Evolutionary conservation across 2,113 vertebrate species (phyloP).

Genomic region (Chitala chitala): DNA sequence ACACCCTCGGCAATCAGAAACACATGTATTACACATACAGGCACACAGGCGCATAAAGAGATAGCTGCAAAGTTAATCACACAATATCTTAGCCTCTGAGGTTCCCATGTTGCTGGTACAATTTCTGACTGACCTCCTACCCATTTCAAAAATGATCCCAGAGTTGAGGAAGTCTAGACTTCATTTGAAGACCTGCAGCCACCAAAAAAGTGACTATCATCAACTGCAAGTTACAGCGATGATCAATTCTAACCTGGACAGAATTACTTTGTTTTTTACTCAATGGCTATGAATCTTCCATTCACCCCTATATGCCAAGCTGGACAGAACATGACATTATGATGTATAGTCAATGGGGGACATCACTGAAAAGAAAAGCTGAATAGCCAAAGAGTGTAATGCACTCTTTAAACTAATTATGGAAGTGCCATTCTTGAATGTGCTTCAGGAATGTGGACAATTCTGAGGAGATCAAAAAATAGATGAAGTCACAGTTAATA

Average conservation of each 20-base stretch:
- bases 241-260: not conserved
- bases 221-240: not conserved
- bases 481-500: conserved; percentile 5
- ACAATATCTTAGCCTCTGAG: too few relatives aligned
- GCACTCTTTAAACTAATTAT: not conserved
- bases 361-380: not conserved
- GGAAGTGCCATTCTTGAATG: not conserved
- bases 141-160: not conserved
- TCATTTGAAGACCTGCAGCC: too few relatives aligned
- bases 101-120: not conserved
- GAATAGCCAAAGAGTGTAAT: not conserved
- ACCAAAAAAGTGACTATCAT: not conserved
- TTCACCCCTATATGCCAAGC: not conserved
- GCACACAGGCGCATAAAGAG: not conserved
- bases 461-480: not conserved
- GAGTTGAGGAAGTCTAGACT: too few relatives aligned
- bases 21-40: not conserved
- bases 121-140: not conserved
- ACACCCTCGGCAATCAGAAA: not conserved
- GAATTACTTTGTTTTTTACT: not conserved
- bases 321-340: conserved; percentile 1
- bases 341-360: not conserved
- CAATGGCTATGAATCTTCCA: not conserved
- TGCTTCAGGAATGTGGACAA: not conserved
- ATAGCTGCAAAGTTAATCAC: not conserved